Conservation (phyloP, 2,797 vertebrate genomes). For the Glyptemys insculpta region DNA sequence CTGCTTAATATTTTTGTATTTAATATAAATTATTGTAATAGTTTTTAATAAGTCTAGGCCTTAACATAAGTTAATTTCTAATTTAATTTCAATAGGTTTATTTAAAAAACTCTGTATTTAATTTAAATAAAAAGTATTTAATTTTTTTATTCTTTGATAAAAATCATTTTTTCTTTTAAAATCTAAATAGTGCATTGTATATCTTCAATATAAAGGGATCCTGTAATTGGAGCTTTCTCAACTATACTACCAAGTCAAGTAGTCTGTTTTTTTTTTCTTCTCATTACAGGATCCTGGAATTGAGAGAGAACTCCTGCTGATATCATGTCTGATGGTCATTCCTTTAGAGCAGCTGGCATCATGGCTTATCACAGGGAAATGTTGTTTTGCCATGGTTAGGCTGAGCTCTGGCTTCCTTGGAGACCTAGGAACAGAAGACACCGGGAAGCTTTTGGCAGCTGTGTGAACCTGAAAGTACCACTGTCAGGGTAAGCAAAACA, state of each 20-base stretch:
- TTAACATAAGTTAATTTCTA: neutral
- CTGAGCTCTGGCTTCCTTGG: fast-evolving
- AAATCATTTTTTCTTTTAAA: neutral
- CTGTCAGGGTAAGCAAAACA: fast-evolving
- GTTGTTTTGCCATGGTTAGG: neutral
- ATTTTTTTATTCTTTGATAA: neutral
- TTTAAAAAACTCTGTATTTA: neutral
- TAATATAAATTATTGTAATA: neutral
- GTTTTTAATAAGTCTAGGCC: neutral
- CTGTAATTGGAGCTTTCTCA: neutral
- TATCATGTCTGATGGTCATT: fast-evolving
- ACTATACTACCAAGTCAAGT: neutral
- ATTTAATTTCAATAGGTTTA: neutral
- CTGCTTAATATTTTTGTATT: neutral
- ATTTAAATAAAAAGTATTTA: neutral
- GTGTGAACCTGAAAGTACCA: neutral
- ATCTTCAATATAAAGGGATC: neutral
- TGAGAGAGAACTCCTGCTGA: fast-evolving
- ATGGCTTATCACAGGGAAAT: fast-evolving
- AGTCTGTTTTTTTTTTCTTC: neutral
- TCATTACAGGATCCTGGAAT: neutral
- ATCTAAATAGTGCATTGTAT: neutral
- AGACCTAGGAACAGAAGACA: neutral
- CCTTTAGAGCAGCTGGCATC: neutral
- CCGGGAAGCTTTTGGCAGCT: neutral